A percentile compares a stretch with the other conserved stretches of the same genome.
phyloP scores from a whole-genome alignment of 2,797 vertebrate genomes.

The Cryptoprocta ferox region DNA sequence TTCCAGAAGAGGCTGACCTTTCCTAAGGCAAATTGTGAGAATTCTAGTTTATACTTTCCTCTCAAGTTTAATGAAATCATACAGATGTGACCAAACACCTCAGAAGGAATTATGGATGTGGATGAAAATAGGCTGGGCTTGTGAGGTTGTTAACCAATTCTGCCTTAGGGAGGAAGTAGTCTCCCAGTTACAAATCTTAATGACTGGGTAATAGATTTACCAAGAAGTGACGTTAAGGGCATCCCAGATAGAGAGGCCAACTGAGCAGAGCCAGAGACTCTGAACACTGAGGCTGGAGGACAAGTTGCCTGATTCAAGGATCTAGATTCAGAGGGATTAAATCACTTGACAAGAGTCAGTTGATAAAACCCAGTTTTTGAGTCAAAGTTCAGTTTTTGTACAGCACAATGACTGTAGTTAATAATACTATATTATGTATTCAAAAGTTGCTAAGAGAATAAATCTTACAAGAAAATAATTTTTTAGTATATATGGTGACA shows the following conservation, averaged over 20 bases:
- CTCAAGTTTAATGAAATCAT: constrained; percentile 42
- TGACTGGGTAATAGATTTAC: background rate
- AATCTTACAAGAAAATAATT: background rate
- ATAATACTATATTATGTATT: background rate
- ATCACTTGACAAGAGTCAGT: background rate
- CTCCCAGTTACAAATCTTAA: background rate
- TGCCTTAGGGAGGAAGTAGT: background rate
- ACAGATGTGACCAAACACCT: background rate
- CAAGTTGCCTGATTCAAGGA: background rate
- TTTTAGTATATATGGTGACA: background rate
- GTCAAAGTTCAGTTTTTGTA: background rate
- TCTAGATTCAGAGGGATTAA: background rate
- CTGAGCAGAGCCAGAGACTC: background rate
- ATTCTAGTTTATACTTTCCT: background rate
- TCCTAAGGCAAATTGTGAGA: constrained; percentile 11
- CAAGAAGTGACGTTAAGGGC: background rate
- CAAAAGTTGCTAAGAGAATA: background rate
- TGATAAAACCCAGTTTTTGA: background rate
- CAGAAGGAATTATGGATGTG: background rate
- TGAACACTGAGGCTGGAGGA: background rate
- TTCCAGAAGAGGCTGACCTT: constrained; percentile 38
- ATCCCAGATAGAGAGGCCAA: background rate
- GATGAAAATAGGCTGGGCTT: too few species aligned
- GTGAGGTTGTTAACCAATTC: background rate
- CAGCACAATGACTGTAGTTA: background rate